phyloP scores from a whole-genome alignment of 2,888 invertebrate species.

The Ephialtes manifestator region DNA sequence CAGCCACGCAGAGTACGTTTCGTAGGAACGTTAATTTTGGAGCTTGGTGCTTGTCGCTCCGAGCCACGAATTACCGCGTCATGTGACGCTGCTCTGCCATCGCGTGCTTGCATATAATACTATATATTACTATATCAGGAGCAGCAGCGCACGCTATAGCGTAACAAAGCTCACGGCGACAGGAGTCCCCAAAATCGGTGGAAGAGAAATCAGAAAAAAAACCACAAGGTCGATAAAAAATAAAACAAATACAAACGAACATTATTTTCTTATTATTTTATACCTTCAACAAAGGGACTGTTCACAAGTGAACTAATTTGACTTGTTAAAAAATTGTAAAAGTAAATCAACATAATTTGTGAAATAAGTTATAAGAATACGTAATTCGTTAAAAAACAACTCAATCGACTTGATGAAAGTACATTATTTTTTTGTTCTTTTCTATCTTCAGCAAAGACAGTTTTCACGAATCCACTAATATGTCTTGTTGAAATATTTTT shows the following conservation, averaged over 20 bases:
- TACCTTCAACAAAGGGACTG: too few relatives aligned
- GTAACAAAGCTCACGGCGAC: conserved; percentile 29
- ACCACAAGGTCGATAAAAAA: not conserved
- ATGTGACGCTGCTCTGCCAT: not conserved
- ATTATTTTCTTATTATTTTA: too few relatives aligned
- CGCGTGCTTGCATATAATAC: not conserved
- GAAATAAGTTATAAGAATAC: too few relatives aligned
- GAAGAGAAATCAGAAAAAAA: not conserved
- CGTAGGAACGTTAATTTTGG: conserved; percentile 46
- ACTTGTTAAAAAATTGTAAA: too few relatives aligned
- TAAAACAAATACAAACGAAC: not conserved
- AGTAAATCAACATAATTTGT: too few relatives aligned
- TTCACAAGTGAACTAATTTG: too few relatives aligned
- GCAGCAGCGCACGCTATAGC: not conserved
- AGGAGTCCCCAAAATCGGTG: not conserved
- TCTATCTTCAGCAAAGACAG: too few relatives aligned
- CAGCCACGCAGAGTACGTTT: not conserved
- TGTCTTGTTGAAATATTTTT: too few relatives aligned
- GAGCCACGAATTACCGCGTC: conserved; percentile 27
- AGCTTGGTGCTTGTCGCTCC: conserved; percentile 40
- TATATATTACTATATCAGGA: not conserved
- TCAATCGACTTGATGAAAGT: too few relatives aligned
- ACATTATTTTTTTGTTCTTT: too few relatives aligned
- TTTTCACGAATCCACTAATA: too few relatives aligned
- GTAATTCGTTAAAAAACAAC: too few relatives aligned